phyloP scores from a whole-genome alignment of 2,888 invertebrate species.

The Andrena bicolor region DNA sequence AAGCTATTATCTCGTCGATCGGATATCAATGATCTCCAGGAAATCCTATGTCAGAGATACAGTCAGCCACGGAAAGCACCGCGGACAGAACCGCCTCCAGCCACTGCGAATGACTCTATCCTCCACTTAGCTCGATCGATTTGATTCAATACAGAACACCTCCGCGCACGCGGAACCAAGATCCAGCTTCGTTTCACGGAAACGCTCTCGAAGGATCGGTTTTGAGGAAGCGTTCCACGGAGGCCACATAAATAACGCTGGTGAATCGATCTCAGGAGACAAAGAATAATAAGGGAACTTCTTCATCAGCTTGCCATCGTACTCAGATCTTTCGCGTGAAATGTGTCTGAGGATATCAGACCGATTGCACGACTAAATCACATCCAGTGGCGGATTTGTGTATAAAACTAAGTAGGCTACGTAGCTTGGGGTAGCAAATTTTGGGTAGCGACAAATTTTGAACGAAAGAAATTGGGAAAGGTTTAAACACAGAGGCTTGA shows the following conservation, averaged over 20 bases:
- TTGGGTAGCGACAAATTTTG: too few species aligned
- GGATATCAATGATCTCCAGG: conserved; percentile 58
- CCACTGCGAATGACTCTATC: conserved; percentile 11
- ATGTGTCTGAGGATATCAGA: too few species aligned
- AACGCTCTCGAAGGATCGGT: not conserved
- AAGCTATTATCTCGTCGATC: conserved; percentile 50
- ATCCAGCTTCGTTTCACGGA: conserved; percentile 1
- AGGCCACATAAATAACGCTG: conserved; percentile 6
- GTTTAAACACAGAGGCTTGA: too few species aligned
- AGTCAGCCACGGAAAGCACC: conserved; percentile 22
- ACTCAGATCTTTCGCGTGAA: not conserved
- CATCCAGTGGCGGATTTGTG: too few species aligned
- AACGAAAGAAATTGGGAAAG: too few species aligned
- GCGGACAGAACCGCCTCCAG: conserved; percentile 1
- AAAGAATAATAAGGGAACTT: not conserved
- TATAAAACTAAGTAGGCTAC: too few species aligned
- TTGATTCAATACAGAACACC: conserved; percentile 36
- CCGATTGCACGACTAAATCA: too few species aligned
- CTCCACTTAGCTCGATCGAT: conserved; percentile 30
- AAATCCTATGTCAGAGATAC: conserved; percentile 47
- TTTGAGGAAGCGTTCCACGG: not conserved
- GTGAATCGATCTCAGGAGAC: not conserved
- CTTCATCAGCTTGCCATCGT: not conserved
- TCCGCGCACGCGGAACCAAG: conserved; percentile 48
- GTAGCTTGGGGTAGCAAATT: too few species aligned